phyloP scores from a whole-genome alignment of 2,888 invertebrate species.

The Seira sanloemensis region DNA sequence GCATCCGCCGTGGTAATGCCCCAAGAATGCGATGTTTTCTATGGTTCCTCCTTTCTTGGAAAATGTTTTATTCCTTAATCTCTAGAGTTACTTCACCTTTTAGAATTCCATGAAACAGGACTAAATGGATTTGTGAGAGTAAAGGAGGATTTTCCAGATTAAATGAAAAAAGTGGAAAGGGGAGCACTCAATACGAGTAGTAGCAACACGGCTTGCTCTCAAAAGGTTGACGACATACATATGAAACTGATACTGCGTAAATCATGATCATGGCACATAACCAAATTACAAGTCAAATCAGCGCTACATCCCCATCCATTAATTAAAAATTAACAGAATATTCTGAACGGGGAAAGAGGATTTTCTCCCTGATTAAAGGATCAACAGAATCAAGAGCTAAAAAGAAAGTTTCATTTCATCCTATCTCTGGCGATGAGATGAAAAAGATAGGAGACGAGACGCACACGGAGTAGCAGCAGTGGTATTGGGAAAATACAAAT shows the following conservation, averaged over 20 bases:
- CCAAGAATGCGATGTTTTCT: too few relatives aligned
- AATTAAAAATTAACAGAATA: conserved; percentile 59
- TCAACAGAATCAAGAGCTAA: conserved; percentile 15
- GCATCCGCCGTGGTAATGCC: too few relatives aligned
- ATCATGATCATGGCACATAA: background rate
- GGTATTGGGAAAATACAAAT: background rate
- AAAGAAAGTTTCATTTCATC: background rate
- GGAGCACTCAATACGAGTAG: background rate
- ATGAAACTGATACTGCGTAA: background rate
- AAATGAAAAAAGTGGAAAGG: background rate
- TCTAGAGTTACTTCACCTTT: too few relatives aligned
- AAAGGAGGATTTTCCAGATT: background rate
- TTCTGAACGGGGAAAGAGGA: conserved; percentile 32
- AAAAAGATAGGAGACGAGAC: background rate
- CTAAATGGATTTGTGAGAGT: too few relatives aligned
- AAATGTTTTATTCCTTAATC: too few relatives aligned
- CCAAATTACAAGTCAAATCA: background rate
- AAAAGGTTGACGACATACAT: background rate
- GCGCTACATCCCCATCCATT: conserved; percentile 36
- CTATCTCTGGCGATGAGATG: too few relatives aligned
- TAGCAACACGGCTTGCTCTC: background rate
- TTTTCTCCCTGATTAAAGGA: conserved; percentile 56
- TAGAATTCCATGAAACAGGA: too few relatives aligned
- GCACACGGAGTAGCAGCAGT: too few relatives aligned
- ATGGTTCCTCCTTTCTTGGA: too few relatives aligned